phyloP scores from a whole-genome alignment of 2,797 vertebrate species.

The Enteromius unitaeniatus region DNA sequence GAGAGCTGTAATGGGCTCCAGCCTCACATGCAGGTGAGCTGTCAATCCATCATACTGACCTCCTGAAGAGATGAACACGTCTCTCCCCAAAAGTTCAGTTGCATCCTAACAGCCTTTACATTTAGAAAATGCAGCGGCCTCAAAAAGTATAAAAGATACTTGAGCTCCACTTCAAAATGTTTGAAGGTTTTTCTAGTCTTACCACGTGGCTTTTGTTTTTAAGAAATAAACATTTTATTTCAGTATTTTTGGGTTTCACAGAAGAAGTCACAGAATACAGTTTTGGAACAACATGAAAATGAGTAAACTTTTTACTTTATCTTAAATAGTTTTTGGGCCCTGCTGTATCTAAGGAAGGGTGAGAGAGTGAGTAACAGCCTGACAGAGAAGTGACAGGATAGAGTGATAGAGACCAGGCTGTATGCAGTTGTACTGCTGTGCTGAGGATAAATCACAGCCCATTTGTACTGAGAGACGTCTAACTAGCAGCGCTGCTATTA shows the following conservation, averaged over 20 bases:
- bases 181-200: neutral
- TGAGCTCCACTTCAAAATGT: neutral
- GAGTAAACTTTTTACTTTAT: neutral
- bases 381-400: slow-evolving; percentile 42
- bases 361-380: slow-evolving; percentile 8
- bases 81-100: neutral
- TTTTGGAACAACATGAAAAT: neutral
- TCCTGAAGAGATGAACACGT: slow-evolving; percentile 12
- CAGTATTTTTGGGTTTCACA: neutral
- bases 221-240: neutral
- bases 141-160: neutral
- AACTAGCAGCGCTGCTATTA: slow-evolving; percentile 60
- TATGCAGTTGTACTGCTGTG: slow-evolving; percentile 20
- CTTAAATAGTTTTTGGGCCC: neutral
- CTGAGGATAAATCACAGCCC: slow-evolving; percentile 67
- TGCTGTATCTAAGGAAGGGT: neutral
- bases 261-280: neutral
- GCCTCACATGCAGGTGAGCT: slow-evolving; percentile 53
- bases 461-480: slow-evolving; percentile 63
- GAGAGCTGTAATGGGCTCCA: slow-evolving; percentile 70
- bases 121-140: neutral
- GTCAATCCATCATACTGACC: slow-evolving; percentile 52
- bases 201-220: neutral
- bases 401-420: slow-evolving; percentile 38
- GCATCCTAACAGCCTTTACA: neutral